Base-by-base conservation (phyloP, 2,888 invertebrate species). In the Hemistola chrysoprasaria region DNA sequence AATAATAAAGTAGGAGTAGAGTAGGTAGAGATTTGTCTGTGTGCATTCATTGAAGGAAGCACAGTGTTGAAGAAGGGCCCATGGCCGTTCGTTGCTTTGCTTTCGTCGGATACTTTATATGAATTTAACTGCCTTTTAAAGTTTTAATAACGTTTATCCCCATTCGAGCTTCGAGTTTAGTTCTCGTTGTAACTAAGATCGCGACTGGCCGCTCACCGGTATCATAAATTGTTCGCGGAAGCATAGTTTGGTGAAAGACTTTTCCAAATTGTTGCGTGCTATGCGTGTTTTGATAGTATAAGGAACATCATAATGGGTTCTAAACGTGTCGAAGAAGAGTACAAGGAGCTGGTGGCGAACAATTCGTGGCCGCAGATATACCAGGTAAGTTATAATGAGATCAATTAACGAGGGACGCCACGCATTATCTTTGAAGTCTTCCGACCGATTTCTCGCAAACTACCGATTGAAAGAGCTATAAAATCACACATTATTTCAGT, bases 321-420 rank as follows among this genome's bases (percentile, higher is more conserved):
- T 16, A 76, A 67, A 57, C 73, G 62, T 40, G 62, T 95, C 53
- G 94, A 95, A 84, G 90, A 91, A 35, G 95, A 95, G 83, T 95
- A 93, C 83, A 83, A 90, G 63, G 92, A 93, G 70, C 91, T 95
- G 62, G 92, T 91, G 65, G 90, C 90, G 56, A 92, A 90, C 66
- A 91, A 91, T 72, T 92, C 92, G 53, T 95, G 95, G 95, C 83
- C 91, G 49, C 77, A 90, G 53, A 81, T 93, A 53, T 95, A 92
- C 80, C 93, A 94, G 92, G 95, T 95, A 61, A 50, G 78, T 75
- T 52, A 20, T 6, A 27, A 6, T 22, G 10, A 22, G 16, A 22
- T 11, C 23, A 21, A 8, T 28, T 28, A 11, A 27, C 9, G 7
- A 26, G 6, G 31, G 50, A 47, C 52, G 44, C 48, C 50, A 59